These are phyloP conservation scores for Zeuzera pyrina DNA, from an alignment of 2,888 invertebrate genomes.

Conservation along the genomic window DNA sequence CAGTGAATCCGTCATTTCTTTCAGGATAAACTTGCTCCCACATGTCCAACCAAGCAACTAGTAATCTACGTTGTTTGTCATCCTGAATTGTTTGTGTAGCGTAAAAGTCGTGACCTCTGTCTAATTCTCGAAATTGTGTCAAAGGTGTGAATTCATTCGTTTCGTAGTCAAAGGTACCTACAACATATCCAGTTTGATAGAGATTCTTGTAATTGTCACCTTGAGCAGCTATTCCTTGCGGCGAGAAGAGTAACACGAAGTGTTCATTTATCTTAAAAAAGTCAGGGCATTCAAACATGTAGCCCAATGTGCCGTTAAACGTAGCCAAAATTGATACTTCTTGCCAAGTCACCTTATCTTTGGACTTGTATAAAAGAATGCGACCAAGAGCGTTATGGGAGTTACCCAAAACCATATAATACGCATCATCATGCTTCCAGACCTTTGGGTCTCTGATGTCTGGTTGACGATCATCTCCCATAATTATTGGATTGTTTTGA, in stretches of 20 bases:
- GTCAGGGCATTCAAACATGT: conserved; percentile 69
- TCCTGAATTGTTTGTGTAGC: conserved; percentile 52
- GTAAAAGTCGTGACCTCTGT: conserved; percentile 57
- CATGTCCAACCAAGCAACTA: conserved; percentile 58
- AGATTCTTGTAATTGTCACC: conserved; percentile 47
- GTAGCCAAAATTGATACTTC: conserved; percentile 32
- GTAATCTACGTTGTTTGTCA: conserved; percentile 29
- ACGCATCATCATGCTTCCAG: conserved; percentile 43
- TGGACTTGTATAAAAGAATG: conserved; percentile 42
- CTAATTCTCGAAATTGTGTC: conserved; percentile 41
- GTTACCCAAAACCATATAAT: conserved; percentile 59
- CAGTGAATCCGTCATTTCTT: conserved; percentile 45
- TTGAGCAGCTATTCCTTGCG: conserved; percentile 44
- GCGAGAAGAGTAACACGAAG: conserved; percentile 52
- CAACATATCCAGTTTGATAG: conserved; percentile 54
- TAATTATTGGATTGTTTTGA: conserved; percentile 41
- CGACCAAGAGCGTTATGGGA: conserved; percentile 41
- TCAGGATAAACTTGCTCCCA: conserved; percentile 56
- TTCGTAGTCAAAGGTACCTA: conserved; percentile 48
- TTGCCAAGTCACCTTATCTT: conserved; percentile 40
- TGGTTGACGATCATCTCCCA: conserved; percentile 35
- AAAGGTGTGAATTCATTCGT: conserved; percentile 29
- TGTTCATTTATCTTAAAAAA: conserved; percentile 49
- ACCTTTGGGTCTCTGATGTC: conserved; percentile 66
- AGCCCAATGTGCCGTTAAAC: conserved; percentile 46